phyloP scores from a whole-genome alignment of 2,113 vertebrate species.

The Chelonoidis abingdonii region DNA sequence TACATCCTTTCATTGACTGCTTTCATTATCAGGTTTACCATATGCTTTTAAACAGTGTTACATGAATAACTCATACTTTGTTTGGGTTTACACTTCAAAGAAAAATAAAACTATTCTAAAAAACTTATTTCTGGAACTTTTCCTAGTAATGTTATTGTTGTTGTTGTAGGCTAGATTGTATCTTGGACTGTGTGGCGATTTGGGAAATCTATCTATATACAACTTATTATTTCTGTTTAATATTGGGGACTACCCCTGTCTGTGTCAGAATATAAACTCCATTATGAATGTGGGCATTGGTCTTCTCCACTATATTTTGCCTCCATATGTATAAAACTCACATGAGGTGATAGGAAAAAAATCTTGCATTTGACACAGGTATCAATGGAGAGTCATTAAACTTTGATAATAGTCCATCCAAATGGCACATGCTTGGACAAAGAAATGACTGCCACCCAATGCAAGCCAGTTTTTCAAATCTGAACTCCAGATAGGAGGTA shows the following conservation, averaged over 20 bases:
- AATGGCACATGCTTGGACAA: not conserved
- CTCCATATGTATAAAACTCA: not conserved
- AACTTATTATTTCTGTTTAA: not conserved
- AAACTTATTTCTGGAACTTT: not conserved
- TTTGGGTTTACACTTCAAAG: not conserved
- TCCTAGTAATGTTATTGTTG: not conserved
- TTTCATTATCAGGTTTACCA: not conserved
- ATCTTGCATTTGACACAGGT: not conserved
- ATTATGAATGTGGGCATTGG: not conserved
- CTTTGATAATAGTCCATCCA: not conserved
- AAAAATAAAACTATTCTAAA: not conserved
- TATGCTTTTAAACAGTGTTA: not conserved
- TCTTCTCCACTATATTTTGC: not conserved
- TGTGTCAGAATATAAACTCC: not conserved
- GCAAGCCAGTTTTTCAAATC: not conserved
- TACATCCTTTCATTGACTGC: not conserved
- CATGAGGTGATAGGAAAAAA: not conserved
- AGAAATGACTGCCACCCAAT: not conserved
- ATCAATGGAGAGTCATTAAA: not conserved
- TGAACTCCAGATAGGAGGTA: not conserved
- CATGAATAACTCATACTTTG: fast-evolving
- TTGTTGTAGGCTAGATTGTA: not conserved
- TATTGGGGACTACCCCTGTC: not conserved
- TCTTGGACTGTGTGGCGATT: not conserved
- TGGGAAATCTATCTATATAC: not conserved